A percentile compares a stretch with the other conserved stretches of the same genome.
phyloP scores from a whole-genome alignment of 2,888 invertebrate genomes.

The Rhorus exstirpatorius region DNA sequence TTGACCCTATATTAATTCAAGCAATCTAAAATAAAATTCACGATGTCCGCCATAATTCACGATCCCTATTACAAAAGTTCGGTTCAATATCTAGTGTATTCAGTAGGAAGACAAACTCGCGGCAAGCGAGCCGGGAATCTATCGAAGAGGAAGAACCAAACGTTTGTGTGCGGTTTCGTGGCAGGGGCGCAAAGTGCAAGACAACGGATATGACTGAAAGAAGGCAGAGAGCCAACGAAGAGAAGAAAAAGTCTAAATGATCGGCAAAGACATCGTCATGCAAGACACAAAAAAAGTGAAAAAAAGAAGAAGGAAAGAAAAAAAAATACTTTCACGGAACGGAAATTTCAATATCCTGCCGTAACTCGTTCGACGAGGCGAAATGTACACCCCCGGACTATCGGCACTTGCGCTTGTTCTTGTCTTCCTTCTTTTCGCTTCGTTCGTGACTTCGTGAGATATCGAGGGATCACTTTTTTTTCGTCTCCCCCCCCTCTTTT shows the following conservation, averaged over 20 bases:
- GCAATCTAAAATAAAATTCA: too few relatives aligned
- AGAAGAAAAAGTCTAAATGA: neutral
- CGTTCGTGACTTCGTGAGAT: slow-evolving; percentile 81
- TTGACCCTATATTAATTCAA: too few relatives aligned
- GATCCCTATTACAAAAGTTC: too few relatives aligned
- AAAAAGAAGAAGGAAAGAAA: slow-evolving; percentile 44
- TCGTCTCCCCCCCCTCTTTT: slow-evolving; percentile 73
- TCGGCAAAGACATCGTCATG: neutral
- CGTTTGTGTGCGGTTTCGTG: too few relatives aligned
- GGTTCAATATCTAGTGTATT: too few relatives aligned
- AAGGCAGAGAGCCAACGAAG: neutral
- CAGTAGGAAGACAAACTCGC: too few relatives aligned
- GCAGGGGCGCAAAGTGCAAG: too few relatives aligned
- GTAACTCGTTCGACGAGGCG: slow-evolving; percentile 57
- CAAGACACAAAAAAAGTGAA: slow-evolving; percentile 34
- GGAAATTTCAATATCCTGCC: slow-evolving; percentile 83
- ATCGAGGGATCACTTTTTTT: slow-evolving; percentile 82
- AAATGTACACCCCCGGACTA: slow-evolving; percentile 54
- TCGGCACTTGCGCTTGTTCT: slow-evolving; percentile 72
- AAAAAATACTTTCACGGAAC: slow-evolving; percentile 79
- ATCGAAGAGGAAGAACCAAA: too few relatives aligned
- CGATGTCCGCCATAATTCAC: too few relatives aligned
- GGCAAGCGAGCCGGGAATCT: neutral
- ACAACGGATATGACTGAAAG: too few relatives aligned
- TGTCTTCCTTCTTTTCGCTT: slow-evolving; percentile 39